Evolutionary conservation across 2,113 vertebrate species (phyloP), one percentile per base, ranked within the genome.

Genomic region (Myrmophylax atrothorax): DNA sequence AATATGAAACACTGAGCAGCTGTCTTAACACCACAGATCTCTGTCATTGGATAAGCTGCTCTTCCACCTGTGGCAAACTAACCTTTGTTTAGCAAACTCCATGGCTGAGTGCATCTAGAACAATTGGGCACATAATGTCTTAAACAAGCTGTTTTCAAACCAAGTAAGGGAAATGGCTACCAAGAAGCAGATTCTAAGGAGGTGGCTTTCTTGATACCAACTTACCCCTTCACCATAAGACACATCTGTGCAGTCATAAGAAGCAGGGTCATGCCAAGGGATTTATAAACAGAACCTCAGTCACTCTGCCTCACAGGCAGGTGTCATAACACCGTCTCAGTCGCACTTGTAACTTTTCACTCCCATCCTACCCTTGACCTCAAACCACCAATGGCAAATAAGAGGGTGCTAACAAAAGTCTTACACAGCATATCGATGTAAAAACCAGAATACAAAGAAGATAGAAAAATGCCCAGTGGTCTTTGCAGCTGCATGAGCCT

Each of bases 111-210:
- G 33, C n/a, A 68, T 18, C n/a, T 53, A 60, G 16, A 40, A 62
- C n/a, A 62, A 69, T 1, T 26, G 25, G 29, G n/a, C 62, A 69
- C 24, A 26, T 22, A n/a, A 31, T 18, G 12, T 35, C 62, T 55
- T 35, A 62, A 38, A 79, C 28, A 70, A 75, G 53, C 5, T 29
- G 28, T 35, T 29, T 6, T 89, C 47, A 89, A 75, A 28, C 8
- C 33, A 82, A 0, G n/a, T 53, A 62, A 76, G 24, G 12, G 6
- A 24, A 76, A 60, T 3, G 3, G 28, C 24, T 0, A 0, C 20
- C 22, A 62, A 76, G 70, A 31, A 62, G n/a, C 24, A 83, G 37
- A 67, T 46, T 74, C 18, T 9, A 1, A 28, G 33, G n/a, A 76
- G 40, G 20, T 14, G 28, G 24, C n/a, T 40, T 35, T 76, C 29